Conservation (phyloP, 37 sponge, comb jelly and placozoan genomes). For the Mnemiopsis leidyi region DNA sequence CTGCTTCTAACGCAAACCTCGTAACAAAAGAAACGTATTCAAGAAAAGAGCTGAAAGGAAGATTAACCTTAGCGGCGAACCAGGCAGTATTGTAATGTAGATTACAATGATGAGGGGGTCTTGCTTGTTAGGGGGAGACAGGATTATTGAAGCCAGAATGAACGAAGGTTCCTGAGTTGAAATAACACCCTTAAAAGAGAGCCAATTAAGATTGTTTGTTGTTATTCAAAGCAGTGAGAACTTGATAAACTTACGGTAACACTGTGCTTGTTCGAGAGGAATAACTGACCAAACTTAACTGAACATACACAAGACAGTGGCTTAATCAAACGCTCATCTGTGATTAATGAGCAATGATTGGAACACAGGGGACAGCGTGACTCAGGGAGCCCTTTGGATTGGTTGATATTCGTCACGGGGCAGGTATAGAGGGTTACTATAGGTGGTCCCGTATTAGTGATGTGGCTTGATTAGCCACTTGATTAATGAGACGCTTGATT, state of each 20-base stretch:
- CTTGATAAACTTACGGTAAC: too few relatives aligned
- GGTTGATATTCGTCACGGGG: neutral
- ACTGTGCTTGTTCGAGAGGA: too few relatives aligned
- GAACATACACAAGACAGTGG: neutral
- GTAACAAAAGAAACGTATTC: too few relatives aligned
- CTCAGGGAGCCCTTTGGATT: neutral
- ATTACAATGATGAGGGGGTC: neutral
- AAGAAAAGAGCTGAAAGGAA: too few relatives aligned
- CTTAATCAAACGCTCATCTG: constrained; percentile 49
- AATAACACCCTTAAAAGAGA: too few relatives aligned
- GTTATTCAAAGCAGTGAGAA: too few relatives aligned
- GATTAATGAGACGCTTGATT: constrained; percentile 58
- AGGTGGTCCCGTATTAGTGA: neutral
- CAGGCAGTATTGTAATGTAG: neutral
- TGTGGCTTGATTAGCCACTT: constrained; percentile 62
- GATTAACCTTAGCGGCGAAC: too few relatives aligned
- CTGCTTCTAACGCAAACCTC: too few relatives aligned
- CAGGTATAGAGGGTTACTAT: neutral
- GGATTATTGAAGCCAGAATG: too few relatives aligned
- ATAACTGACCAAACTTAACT: too few relatives aligned
- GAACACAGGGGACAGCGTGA: neutral
- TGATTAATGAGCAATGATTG: constrained; percentile 63
- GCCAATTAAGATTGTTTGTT: neutral
- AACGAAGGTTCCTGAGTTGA: too few relatives aligned
- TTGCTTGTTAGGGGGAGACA: too few relatives aligned